Evolutionary conservation across 2,888 invertebrate genomes (phyloP), one percentile per base, ranked within the genome.

Genomic region (Pocota personata): DNA sequence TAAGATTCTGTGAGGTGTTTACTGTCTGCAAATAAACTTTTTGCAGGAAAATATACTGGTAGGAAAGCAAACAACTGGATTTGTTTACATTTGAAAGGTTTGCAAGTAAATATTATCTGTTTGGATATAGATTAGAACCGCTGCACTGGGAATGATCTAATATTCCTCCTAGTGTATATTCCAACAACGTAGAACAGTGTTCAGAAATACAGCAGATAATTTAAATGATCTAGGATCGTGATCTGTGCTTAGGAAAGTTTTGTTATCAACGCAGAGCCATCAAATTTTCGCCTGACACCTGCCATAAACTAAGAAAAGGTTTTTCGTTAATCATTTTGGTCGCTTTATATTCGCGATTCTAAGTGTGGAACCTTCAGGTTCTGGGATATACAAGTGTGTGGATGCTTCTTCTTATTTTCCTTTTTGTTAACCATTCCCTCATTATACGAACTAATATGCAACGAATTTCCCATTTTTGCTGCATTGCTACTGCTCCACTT

Each of bases 1-100:
- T 80, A 80, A 80, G 71, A 46, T n/a, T 32, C 50, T 7, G 27
- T n/a, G 24, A 52, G 40, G 48, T 79, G 66, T 79, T 66, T 79
- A 12, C 50, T 50, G 14, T 50, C n/a, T 24, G 64, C 57, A 72
- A 79, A 79, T 73, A 64, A 43, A 58, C 14, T 66, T 37, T 3
- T 60, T 43, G 21, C 24, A 19, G 21, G 35, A 57, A 21, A 57
- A 40, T 32, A 35, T 27, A 37, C 48, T 55, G n/a, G 58, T 50
- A 73, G 58, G 24, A 19, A 27, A 4, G 27, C 27, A 66, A 79
- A 66, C 66, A 73, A n/a, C 0, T 10, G 48, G 16, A 19, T 32
- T 71, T 71, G 16, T 62, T 71, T 71, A 16, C n/a, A 1, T 46
- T 35, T 64, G 1, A 57, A 57, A 64, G 60, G 6, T 19, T 52